Base-by-base conservation (phyloP, 1,140 invertebrate genomes). In the Listronotus oregonensis region DNA sequence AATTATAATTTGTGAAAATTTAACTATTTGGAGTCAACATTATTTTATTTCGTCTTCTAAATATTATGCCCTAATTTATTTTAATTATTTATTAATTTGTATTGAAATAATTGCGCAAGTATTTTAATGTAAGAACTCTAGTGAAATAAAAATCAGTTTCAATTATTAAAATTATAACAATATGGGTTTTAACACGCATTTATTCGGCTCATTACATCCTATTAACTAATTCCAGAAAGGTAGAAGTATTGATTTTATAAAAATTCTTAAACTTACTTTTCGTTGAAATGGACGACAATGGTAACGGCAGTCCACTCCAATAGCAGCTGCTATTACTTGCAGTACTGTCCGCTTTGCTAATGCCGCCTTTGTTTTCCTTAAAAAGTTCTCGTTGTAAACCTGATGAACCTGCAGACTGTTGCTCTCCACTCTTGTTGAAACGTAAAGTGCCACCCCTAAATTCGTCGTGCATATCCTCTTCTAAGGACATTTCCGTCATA, bases 381-480 rank as follows among this genome's bases (percentile, higher is more conserved):
- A 50, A 62, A 69, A 40, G 66, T 15, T 49, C 60, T 55, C 57
- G 59, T 12, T 37, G 34, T 39, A 58, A 44, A 51, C 63, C 63
- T 58, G 63, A 65, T 57, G 63, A 57, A n/a, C 54, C 21, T 40
- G 55, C 63, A 40, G 63, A 58, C 63, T 65, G 63, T 65, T 65
- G 63, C 63, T 65, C 63, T 14, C 51, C 51, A 39, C 46, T 47
- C 46, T 68, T 68, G 60, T 64, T 69, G 34, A 78, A 69, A 67
- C 70, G 57, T 60, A 77, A 68, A 40, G 71, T 75, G 34, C 73
- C 72, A 18, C 75, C 75, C 66, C 69, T 73, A 64, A 78, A 78
- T 69, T 75, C 74, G 18, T 74, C 71, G 18, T 70, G 67, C 21
- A 74, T 62, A 52, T 78, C 76, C 32, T 78, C 76, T 52, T 77